These are phyloP conservation scores for Hemichromis elongatus DNA, from an alignment of 2,113 vertebrate species.

Conservation along the genomic window DNA sequence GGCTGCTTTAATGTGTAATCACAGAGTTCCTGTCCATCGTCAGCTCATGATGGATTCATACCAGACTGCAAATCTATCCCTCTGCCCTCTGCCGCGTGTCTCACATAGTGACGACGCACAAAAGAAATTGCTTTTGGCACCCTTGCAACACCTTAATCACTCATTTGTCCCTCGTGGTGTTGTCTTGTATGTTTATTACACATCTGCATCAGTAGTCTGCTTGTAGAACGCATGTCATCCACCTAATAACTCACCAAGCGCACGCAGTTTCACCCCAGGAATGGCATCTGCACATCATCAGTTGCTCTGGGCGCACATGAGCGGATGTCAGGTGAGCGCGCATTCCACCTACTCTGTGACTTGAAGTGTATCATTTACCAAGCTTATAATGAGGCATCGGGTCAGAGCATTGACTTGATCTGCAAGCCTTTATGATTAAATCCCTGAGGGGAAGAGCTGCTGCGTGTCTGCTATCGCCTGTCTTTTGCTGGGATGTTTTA, in stretches of 20 bases:
- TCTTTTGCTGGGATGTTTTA: conserved; percentile 40
- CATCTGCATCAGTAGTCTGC: conserved; percentile 25
- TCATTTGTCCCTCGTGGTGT: conserved; percentile 28
- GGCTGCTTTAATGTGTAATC: conserved; percentile 45
- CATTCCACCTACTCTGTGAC: conserved; percentile 7
- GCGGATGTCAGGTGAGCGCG: conserved; percentile 27
- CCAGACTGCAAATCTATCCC: conserved; percentile 17
- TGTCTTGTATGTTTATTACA: conserved; percentile 21
- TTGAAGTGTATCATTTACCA: conserved; percentile 47
- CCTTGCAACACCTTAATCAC: conserved; percentile 18
- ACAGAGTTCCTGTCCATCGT: conserved; percentile 52
- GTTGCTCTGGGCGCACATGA: background rate
- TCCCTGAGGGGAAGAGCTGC: conserved; percentile 22
- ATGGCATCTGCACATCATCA: conserved; percentile 30
- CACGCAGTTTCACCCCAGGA: background rate
- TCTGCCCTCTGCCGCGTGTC: background rate
- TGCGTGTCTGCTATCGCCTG: conserved; percentile 14
- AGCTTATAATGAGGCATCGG: conserved; percentile 34
- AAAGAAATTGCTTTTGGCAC: conserved; percentile 35
- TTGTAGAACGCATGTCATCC: conserved; percentile 22
- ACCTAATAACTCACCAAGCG: conserved; percentile 12
- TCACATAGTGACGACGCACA: conserved; percentile 17
- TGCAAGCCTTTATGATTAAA: conserved; percentile 30
- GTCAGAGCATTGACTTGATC: conserved; percentile 25
- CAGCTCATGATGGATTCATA: conserved; percentile 27